Percentiles rank a stretch among this genome's conserved stretches.
These are phyloP conservation scores for Oegoconia quadripuncta DNA, from an alignment of 2,888 invertebrate genomes.

Conservation along the genomic window DNA sequence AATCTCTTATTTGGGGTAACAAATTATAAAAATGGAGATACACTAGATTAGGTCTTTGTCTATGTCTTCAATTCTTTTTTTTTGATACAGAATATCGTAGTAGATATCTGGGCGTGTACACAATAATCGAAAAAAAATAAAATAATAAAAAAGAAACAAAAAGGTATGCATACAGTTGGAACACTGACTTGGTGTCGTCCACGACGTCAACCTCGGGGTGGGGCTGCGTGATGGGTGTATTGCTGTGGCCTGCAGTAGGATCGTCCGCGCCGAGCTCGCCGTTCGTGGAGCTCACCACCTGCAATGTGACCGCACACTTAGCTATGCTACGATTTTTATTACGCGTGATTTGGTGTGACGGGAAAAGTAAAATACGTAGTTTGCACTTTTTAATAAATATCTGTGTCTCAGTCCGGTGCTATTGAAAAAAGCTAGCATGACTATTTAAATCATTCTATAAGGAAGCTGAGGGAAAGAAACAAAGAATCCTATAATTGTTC, in stretches of 20 bases:
- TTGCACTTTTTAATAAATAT: no score
- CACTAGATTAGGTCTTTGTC: no score
- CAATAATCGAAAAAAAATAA: constrained; percentile 22
- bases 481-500: no score
- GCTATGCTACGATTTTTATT: background rate
- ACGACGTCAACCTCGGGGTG: constrained; percentile 96
- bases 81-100: background rate
- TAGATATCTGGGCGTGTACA: constrained; percentile 16
- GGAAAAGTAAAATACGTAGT: no score
- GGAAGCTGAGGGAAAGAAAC: no score
- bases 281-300: constrained; percentile 99
- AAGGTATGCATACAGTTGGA: constrained; percentile 64
- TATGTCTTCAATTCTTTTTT: background rate
- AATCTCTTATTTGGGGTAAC: no score
- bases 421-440: no score
- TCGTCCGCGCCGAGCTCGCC: constrained; percentile 97
- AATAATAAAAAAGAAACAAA: constrained; percentile 45
- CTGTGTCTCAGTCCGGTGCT: no score
- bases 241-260: constrained; percentile 97
- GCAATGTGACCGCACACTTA: constrained; percentile 28
- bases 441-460: no score
- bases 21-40: no score
- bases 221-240: constrained; percentile 96
- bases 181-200: constrained; percentile 97
- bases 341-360: no score